Evolutionary conservation across 2,113 vertebrate genomes (phyloP), one percentile per base, ranked within the genome.

Genomic region (Cebus imitator): DNA sequence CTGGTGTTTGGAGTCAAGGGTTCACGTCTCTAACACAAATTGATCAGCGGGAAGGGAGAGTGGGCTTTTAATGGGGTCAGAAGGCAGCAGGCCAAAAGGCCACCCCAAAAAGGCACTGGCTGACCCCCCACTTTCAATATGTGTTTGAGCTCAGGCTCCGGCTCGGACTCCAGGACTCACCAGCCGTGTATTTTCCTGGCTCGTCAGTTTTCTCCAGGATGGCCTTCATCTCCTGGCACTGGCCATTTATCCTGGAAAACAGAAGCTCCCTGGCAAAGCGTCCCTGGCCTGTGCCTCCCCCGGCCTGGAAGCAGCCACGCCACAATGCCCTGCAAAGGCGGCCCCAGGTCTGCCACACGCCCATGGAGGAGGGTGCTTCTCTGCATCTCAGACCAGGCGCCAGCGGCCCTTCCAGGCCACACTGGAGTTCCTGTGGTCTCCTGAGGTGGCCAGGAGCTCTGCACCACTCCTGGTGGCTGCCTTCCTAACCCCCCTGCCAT

Each of bases 131-230:
- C 6, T 23, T 21, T 32, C 16, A 8, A 16, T 2, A 0, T 16
- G 14, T 18, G n/a, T 43, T 43, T 0, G 9, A 57, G 1, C 3
- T 64, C n/a, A 0, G 21, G 1, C 6, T 23, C 32, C 5, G 0
- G 5, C 20, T 11, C 5, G 8, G n/a, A 50, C 55, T 5, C 21
- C 6, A 2, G 30, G 50, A 95, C 96, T 97, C 93, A 97, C 96
- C 0, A 18, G 68, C 20, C 0, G 0, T 90, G 91, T 73, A 97
- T 79, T 81, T 93, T 7, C 40, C 12, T 0, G 83, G 79, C 5
- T 94, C 5, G 0, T 43, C 18, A 0, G 87, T 90, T 64, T 73
- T 89, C 83, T 95, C 18, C 23, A 97, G 64, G 43, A 58, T 1
- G 17, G 1, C 1, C 17, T 6, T 78, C 0, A 12, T 0, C n/a